phyloP scores from a whole-genome alignment of 1,140 invertebrate species.

The Nylanderia fulva region DNA sequence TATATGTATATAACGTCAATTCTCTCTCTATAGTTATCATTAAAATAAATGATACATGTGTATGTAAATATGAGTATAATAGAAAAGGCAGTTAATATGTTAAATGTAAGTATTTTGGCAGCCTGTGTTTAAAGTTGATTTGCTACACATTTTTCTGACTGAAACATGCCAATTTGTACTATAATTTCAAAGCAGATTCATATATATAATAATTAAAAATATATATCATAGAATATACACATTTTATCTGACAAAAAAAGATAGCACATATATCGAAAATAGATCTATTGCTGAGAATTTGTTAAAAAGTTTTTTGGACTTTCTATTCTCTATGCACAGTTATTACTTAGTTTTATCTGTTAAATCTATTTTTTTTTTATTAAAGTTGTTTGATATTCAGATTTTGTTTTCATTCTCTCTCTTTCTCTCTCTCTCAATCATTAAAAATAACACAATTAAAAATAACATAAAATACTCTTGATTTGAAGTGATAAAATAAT shows the following conservation, averaged over 20 bases:
- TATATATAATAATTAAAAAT: constrained; percentile 36
- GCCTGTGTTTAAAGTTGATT: constrained; percentile 27
- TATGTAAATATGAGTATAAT: background rate
- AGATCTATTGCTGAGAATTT: constrained; percentile 28
- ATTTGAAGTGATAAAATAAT: too few relatives aligned
- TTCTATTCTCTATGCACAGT: constrained; percentile 20
- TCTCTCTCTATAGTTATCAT: background rate
- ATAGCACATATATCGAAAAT: constrained; percentile 41
- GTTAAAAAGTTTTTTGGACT: background rate
- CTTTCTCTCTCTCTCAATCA: background rate
- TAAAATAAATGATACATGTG: background rate
- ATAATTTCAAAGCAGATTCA: constrained; percentile 54
- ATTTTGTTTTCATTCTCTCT: background rate
- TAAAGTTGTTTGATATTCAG: constrained; percentile 13
- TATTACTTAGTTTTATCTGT: constrained; percentile 14
- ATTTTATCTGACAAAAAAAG: constrained; percentile 38
- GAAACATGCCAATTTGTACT: constrained; percentile 58
- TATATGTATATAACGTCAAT: background rate
- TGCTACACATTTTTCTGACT: constrained; percentile 43
- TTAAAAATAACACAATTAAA: constrained; percentile 49
- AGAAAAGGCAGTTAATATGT: constrained; percentile 19
- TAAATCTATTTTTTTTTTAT: background rate
- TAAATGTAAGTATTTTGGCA: constrained; percentile 42
- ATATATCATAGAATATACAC: constrained; percentile 20
- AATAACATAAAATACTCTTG: constrained; percentile 35